Conservation (phyloP, 2,113 vertebrate genomes). For the Chloropsis cyanopogon region DNA sequence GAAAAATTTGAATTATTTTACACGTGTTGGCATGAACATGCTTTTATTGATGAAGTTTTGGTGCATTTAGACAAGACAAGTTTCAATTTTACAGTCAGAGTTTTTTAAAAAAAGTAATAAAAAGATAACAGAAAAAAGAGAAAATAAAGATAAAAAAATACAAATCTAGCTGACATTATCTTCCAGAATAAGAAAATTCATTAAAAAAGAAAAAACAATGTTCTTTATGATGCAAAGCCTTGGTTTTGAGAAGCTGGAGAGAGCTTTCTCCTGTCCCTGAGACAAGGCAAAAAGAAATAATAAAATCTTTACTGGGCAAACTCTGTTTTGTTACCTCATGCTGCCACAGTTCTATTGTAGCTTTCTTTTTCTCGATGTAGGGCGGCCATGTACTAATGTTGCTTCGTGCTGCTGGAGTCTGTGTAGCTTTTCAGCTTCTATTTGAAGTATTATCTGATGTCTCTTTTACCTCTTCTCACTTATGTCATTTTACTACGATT, state of each 20-base stretch:
- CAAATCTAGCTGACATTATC: neutral
- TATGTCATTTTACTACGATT: conserved; percentile 8
- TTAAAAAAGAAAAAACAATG: neutral
- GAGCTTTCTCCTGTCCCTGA: neutral
- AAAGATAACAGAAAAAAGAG: neutral
- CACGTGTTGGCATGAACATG: neutral
- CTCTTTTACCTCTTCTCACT: neutral
- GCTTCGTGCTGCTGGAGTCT: neutral
- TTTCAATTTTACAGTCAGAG: neutral
- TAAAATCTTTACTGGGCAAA: neutral
- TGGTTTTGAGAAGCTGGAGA: neutral
- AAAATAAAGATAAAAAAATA: neutral
- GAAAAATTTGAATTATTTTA: neutral
- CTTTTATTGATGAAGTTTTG: neutral
- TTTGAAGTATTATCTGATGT: conserved; percentile 29
- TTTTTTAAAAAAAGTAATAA: neutral
- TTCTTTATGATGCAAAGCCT: neutral
- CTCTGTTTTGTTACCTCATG: neutral
- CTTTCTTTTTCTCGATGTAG: neutral
- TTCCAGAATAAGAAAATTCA: neutral
- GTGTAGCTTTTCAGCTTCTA: neutral
- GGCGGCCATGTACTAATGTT: neutral
- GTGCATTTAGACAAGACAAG: neutral
- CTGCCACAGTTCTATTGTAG: neutral
- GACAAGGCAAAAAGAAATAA: neutral